A percentile compares a stretch with the other conserved stretches of the same genome.
Conservation (phyloP, 2,113 vertebrate species). For the Laterallus jamaicensis region DNA sequence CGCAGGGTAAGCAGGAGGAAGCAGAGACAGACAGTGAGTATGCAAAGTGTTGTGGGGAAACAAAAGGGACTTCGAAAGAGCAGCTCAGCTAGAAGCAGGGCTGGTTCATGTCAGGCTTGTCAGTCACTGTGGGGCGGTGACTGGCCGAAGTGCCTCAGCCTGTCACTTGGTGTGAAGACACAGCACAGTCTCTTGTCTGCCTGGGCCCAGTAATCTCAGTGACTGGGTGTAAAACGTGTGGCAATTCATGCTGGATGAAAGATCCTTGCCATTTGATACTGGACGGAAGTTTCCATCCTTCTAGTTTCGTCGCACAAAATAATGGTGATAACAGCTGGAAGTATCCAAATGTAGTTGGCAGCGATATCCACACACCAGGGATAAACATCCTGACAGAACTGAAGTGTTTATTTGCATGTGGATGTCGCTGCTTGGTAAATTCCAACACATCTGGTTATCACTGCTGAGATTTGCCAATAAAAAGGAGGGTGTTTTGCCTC, state of each 20-base stretch:
- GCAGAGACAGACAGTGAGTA: slow-evolving; percentile 42
- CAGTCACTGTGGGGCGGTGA: neutral
- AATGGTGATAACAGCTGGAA: slow-evolving; percentile 41
- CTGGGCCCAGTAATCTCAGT: neutral
- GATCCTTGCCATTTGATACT: neutral
- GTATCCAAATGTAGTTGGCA: slow-evolving; percentile 34
- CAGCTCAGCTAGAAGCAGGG: neutral
- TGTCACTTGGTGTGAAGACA: neutral
- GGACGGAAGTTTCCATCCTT: neutral
- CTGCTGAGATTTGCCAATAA: slow-evolving; percentile 44
- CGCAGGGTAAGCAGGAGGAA: slow-evolving; percentile 45
- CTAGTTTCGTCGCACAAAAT: neutral
- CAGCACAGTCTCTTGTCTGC: neutral
- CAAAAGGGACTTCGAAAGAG: slow-evolving; percentile 53
- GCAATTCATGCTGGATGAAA: neutral
- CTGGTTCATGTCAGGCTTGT: neutral
- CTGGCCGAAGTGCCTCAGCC: neutral
- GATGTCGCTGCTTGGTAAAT: slow-evolving; percentile 62
- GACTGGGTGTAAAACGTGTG: neutral
- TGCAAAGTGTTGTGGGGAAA: slow-evolving; percentile 46
- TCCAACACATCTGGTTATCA: slow-evolving; percentile 58
- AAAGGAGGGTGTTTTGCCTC: slow-evolving; percentile 22
- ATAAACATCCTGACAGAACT: slow-evolving; percentile 41
- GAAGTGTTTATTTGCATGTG: slow-evolving; percentile 59
- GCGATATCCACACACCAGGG: slow-evolving; percentile 12